Evolutionary conservation across 2,113 vertebrate species (phyloP), one percentile per base, ranked within the genome.

Genomic region (Paradisaea rubra): DNA sequence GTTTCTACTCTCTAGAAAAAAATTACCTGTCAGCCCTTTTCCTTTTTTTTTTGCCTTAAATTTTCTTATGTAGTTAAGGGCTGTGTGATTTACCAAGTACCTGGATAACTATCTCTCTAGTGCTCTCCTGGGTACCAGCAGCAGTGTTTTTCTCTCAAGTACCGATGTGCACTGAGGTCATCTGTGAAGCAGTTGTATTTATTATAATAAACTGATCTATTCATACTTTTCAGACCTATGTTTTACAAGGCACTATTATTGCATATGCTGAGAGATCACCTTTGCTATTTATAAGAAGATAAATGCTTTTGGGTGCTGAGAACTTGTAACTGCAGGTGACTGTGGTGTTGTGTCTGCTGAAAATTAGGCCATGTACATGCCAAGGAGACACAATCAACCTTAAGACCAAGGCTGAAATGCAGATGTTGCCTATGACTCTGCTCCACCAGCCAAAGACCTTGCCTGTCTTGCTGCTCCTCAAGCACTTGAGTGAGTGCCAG

Each of bases 211-310:
- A 47, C 7, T 49, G 30, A 77, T 0, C 3, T 71, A 39, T 64
- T 64, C 2, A 2, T 37, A 41, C n/a, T 56, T 81, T 27, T 16
- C 35, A 44, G 41, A 50, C 61, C 20, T 73, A 0, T 2, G 1
- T 64, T 64, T 78, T 79, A 42, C 44, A 60, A 83, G n/a, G 33
- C 3, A 11, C 33, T 64, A 28, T 72, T 88, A 7, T 12, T 61
- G 39, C 19, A 18, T 20, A 24, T 2, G 1, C 35, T 54, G 35
- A 50, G 54, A 52, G 15, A 24, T 61, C 20, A 25, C 41, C 39
- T 73, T 70, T 70, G 33, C 39, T 57, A 3, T 27, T 4, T 63
- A 1, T 78, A 27, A 63, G 53, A 78, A 69, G 30, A 80, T 3
- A 65, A 65, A 53, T 44, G 17, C 9, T 49, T 88, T 60, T 57